Evolutionary conservation across 2,888 invertebrate species (phyloP).

Genomic region (Apotomis capreana): DNA sequence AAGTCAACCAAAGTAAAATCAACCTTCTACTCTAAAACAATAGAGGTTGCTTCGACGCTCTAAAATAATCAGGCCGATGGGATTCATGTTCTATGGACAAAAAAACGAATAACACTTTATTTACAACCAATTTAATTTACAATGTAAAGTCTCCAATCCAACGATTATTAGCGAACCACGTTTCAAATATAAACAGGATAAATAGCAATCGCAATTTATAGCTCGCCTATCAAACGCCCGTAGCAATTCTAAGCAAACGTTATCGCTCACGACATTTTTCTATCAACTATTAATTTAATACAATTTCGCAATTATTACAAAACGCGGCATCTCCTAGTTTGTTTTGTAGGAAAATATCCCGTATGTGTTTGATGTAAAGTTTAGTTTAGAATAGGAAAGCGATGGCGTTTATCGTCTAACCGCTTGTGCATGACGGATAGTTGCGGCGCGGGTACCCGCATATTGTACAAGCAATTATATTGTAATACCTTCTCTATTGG

Average conservation of each 20-base stretch:
- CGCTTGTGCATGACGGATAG: conserved; percentile 47
- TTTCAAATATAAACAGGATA: conserved; percentile 40
- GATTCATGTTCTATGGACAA: too few species aligned
- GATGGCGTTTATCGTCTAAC: conserved; percentile 51
- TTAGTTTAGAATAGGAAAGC: conserved; percentile 47
- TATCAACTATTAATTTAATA: conserved; percentile 66
- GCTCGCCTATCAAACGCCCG: conserved; percentile 55
- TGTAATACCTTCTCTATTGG: conserved; percentile 76
- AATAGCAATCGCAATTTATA: conserved; percentile 50
- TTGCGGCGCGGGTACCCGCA: conserved; percentile 76
- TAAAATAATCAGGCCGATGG: too few species aligned
- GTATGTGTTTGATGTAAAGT: conserved; percentile 49
- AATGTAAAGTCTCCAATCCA: too few species aligned
- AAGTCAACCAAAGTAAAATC: too few species aligned
- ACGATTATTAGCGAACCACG: background rate
- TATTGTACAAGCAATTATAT: conserved; percentile 65
- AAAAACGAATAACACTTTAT: too few species aligned
- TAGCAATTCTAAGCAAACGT: conserved; percentile 58
- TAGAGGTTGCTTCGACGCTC: too few species aligned
- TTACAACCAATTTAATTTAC: too few species aligned
- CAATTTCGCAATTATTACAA: conserved; percentile 46
- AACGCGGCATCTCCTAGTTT: background rate
- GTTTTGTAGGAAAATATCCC: conserved; percentile 38
- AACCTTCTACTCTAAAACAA: too few species aligned
- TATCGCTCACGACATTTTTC: conserved; percentile 67